These are phyloP conservation scores for Macrostomum lignano DNA, from an alignment of 1,140 invertebrate genomes.

Conservation along the genomic window DNA sequence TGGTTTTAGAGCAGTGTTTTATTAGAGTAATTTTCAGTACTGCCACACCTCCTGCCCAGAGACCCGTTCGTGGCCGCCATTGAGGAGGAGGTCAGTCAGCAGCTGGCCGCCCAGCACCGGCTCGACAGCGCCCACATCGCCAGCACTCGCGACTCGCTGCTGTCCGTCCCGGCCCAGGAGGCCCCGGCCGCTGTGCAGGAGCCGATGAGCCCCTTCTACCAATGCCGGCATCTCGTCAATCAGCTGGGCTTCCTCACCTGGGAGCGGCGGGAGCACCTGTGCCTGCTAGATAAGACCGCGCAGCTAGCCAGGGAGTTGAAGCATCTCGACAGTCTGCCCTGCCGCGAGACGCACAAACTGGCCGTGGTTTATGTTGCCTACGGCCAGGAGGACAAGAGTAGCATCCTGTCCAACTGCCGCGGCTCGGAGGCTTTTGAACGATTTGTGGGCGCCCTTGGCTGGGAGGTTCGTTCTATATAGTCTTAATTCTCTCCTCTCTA, in stretches of 20 bases:
- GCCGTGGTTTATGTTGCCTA: conserved; percentile 87
- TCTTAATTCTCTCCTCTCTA: no score
- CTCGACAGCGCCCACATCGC: conserved; percentile 9
- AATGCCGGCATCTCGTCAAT: conserved; percentile 55
- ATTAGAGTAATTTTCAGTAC: no score
- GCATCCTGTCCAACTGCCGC: conserved; percentile 48
- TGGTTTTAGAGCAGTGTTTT: no score
- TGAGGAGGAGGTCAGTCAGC: conserved; percentile 11
- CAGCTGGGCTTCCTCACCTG: conserved; percentile 63
- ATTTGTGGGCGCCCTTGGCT: conserved; percentile 69
- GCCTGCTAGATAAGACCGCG: conserved; percentile 58
- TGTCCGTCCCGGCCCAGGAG: conserved; percentile 22
- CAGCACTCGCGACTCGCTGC: conserved; percentile 12
- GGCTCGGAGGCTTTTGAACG: conserved; percentile 64
- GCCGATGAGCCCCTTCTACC: conserved; percentile 31
- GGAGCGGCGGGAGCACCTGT: conserved; percentile 44
- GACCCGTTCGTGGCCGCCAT: no score
- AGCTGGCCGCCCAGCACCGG: conserved; percentile 14
- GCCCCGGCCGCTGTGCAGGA: conserved; percentile 21
- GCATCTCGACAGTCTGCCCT: conserved; percentile 27
- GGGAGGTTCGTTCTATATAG: no score
- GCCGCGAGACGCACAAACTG: conserved; percentile 86
- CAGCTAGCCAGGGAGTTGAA: no score
- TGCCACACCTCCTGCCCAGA: no score
- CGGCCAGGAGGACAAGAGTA: conserved; percentile 76